These are phyloP conservation scores for Cecropterus lyciades DNA, from an alignment of 1,140 invertebrate genomes.

Conservation along the genomic window DNA sequence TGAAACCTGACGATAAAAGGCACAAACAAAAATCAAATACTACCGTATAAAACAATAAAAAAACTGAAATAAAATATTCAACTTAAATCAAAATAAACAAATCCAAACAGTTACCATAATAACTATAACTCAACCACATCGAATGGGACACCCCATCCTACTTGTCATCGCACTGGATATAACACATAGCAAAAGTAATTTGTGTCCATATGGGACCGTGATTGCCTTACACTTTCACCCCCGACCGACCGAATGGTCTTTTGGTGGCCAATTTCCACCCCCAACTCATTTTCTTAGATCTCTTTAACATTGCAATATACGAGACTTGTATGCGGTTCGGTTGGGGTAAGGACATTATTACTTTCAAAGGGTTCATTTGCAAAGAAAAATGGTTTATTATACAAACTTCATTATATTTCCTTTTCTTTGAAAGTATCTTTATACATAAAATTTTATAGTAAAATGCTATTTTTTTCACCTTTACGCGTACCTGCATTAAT, in stretches of 20 bases:
- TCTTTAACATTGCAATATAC: constrained; percentile 54
- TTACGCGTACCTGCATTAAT: too few relatives aligned
- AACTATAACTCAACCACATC: constrained; percentile 44
- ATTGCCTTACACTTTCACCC: constrained; percentile 76
- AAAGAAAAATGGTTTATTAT: constrained; percentile 12
- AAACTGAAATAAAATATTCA: not conserved
- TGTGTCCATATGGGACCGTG: constrained; percentile 81
- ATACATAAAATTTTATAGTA: too few relatives aligned
- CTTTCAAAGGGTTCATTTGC: constrained; percentile 38
- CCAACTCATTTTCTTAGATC: constrained; percentile 68
- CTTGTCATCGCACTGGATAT: constrained; percentile 72
- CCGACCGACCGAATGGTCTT: constrained; percentile 57
- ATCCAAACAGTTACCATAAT: constrained; percentile 20
- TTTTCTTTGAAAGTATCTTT: constrained; percentile 1
- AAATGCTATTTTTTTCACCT: too few relatives aligned
- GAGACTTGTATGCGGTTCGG: constrained; percentile 37
- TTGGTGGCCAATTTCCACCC: constrained; percentile 66
- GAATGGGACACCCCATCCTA: constrained; percentile 63
- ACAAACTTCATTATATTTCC: not conserved
- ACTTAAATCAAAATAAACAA: constrained; percentile 25
- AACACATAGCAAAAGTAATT: constrained; percentile 76
- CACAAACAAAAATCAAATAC: too few relatives aligned
- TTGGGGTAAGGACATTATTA: constrained; percentile 40
- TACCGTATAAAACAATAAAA: too few relatives aligned
- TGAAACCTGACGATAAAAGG: too few relatives aligned